Base-by-base conservation (phyloP, 2,113 vertebrate genomes). In the Halcyon malimbica region DNA sequence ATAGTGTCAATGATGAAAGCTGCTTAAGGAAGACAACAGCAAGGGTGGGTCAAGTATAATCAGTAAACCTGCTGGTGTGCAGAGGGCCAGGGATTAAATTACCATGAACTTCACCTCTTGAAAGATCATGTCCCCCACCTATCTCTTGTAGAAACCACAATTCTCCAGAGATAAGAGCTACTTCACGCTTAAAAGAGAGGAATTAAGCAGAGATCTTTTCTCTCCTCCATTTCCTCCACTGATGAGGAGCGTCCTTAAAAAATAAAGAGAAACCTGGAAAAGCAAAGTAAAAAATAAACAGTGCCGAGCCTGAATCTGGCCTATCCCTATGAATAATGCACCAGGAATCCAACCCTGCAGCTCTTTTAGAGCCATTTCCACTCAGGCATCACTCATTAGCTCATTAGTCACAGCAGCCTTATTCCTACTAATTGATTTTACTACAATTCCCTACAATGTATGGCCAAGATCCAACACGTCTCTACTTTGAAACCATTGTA, bases 361-460 rank as follows among this genome's bases (percentile, higher is more conserved):
- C 87, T 94, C 91, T 37, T 78, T 29, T 4, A 21, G 57, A 93
- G 78, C 57, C n/a, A 14, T 85, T 83, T 85, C 70, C 82, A 94
- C 87, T 69, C 37, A 91, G 65, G 70, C 84, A 85, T 88, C 65
- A 9, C 78, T 96, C 95, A 95, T 89, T 84, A 97, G 77, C 89
- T 96, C 80, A 71, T 97, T 96, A 96, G 84, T 96, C 93, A 91
- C 77, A 93, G 94, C 89, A 95, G 82, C 75, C 84, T 96, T 71
- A 60, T 50, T 95, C 84, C 63, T 91, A 46, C 94, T 96, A 96
- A 97, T 96, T 94, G 91, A 85, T 96, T 94, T 94, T 83, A 96
- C 83, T 77, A 76, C 83, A 64, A 1, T 73, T 51, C 95, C 84
- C 44, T 91, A 79, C 78, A 85, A 91, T 35, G 78, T 19, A 76